phyloP scores from a whole-genome alignment of 2,797 vertebrate species.

The Decapterus maruadsi region DNA sequence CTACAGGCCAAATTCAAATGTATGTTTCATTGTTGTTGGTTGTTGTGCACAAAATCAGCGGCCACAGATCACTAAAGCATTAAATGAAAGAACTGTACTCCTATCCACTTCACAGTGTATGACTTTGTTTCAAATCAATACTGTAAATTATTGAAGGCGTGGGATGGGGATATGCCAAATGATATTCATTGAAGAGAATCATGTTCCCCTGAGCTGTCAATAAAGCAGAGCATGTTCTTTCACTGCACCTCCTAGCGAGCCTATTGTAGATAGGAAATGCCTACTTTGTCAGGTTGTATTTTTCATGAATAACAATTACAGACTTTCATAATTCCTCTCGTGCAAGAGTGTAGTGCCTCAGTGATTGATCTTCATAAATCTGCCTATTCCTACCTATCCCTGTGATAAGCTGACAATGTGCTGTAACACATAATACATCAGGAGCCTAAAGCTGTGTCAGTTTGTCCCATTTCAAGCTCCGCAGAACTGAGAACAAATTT shows the following conservation, averaged over 20 bases:
- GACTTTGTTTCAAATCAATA: constrained; percentile 85
- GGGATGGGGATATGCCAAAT: constrained; percentile 79
- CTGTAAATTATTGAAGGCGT: constrained; percentile 85
- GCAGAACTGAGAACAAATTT: constrained; percentile 19
- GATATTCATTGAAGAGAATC: constrained; percentile 83
- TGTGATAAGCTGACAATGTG: constrained; percentile 57
- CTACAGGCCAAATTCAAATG: constrained; percentile 58
- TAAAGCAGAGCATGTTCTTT: constrained; percentile 69
- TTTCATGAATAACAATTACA: constrained; percentile 88
- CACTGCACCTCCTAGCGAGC: constrained; percentile 64
- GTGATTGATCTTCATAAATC: constrained; percentile 73
- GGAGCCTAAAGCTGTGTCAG: constrained; percentile 41
- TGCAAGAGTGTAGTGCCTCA: constrained; percentile 68
- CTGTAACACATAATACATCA: constrained; percentile 47
- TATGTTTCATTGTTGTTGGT: constrained; percentile 52
- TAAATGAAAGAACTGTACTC: constrained; percentile 77
- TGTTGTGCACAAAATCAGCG: constrained; percentile 66
- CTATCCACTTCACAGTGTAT: constrained; percentile 76
- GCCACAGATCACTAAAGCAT: constrained; percentile 78
- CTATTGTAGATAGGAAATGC: constrained; percentile 74
- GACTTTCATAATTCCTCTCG: constrained; percentile 79
- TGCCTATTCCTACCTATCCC: constrained; percentile 40
- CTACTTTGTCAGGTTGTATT: constrained; percentile 77
- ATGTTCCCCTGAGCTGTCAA: constrained; percentile 78
- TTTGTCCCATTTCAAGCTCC: constrained; percentile 55